phyloP scores from a whole-genome alignment of 2,888 invertebrate genomes.

The Nomada lathburiana region DNA sequence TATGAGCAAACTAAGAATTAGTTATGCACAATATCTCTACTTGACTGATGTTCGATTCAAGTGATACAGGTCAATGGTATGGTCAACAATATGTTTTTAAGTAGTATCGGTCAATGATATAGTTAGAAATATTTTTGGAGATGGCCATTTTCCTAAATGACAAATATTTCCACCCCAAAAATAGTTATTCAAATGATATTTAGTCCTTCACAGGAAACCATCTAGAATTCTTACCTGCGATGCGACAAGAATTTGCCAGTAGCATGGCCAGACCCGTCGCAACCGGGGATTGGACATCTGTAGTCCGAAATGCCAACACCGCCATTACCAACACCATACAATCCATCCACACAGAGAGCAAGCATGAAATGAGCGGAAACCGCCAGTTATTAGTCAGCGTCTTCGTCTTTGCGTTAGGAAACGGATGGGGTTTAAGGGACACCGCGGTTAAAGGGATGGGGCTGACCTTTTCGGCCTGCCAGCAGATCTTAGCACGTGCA shows the following conservation, averaged over 20 bases:
- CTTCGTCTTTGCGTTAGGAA: conserved; percentile 75
- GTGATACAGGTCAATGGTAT: too few species aligned
- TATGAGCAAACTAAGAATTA: too few species aligned
- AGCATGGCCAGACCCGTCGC: conserved; percentile 99
- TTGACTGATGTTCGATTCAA: too few species aligned
- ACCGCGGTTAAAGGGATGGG: conserved; percentile 61
- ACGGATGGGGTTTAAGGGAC: conserved; percentile 68
- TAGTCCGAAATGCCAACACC: conserved; percentile 71
- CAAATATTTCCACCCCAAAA: not conserved
- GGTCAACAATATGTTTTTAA: too few species aligned
- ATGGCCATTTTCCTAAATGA: too few species aligned
- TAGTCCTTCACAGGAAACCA: not conserved
- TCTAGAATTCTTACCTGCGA: conserved; percentile 90
- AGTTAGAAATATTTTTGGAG: too few species aligned
- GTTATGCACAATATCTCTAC: too few species aligned
- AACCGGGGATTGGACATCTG: conserved; percentile 97
- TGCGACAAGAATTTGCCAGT: conserved; percentile 99
- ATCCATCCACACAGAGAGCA: conserved; percentile 78
- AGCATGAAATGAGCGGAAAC: conserved; percentile 84
- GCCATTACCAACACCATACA: conserved; percentile 71
- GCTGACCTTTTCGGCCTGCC: conserved; percentile 59
- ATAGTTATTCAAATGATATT: not conserved
- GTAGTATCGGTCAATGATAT: too few species aligned
- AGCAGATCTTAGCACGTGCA: conserved; percentile 66
- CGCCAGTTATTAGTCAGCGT: conserved; percentile 84